Percentiles rank a stretch among this genome's conserved stretches.
Conservation (phyloP, 1,140 invertebrate species). For the Andrena cerasifolii region DNA sequence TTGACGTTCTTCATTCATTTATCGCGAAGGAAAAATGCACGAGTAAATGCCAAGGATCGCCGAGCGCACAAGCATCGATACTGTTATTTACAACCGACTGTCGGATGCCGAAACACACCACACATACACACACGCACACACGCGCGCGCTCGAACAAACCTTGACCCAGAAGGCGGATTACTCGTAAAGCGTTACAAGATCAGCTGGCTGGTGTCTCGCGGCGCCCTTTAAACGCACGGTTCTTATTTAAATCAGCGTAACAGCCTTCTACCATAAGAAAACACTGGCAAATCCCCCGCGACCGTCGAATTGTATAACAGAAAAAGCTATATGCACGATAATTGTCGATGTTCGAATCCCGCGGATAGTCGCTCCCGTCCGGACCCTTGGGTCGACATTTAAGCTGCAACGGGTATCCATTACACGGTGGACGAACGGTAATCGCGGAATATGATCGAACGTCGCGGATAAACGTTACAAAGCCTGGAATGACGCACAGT, state of each 20-base stretch:
- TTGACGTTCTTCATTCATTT: conserved; percentile 15
- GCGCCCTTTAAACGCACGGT: neutral
- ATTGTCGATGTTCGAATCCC: too few relatives aligned
- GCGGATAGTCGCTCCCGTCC: too few relatives aligned
- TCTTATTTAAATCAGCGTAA: neutral
- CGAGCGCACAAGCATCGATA: neutral
- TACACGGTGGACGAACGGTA: neutral
- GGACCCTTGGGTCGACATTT: too few relatives aligned
- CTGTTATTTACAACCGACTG: conserved; percentile 39
- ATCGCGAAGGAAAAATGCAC: neutral
- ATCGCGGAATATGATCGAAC: neutral
- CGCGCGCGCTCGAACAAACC: conserved; percentile 41
- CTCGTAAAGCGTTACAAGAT: conserved; percentile 67
- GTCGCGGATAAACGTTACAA: conserved; percentile 16
- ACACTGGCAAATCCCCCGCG: too few relatives aligned
- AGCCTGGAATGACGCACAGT: conserved; percentile 6
- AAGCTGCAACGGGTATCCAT: neutral
- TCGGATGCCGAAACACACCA: conserved; percentile 33
- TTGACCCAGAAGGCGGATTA: conserved; percentile 66
- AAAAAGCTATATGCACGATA: too few relatives aligned
- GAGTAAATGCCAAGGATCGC: neutral
- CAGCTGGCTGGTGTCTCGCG: conserved; percentile 29
- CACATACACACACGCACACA: too few relatives aligned
- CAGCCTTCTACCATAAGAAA: too few relatives aligned
- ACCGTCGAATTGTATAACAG: too few relatives aligned